Evolutionary conservation across 2,113 vertebrate genomes (phyloP), one percentile per base, ranked within the genome.

Genomic region (Coreoperca whiteheadi): DNA sequence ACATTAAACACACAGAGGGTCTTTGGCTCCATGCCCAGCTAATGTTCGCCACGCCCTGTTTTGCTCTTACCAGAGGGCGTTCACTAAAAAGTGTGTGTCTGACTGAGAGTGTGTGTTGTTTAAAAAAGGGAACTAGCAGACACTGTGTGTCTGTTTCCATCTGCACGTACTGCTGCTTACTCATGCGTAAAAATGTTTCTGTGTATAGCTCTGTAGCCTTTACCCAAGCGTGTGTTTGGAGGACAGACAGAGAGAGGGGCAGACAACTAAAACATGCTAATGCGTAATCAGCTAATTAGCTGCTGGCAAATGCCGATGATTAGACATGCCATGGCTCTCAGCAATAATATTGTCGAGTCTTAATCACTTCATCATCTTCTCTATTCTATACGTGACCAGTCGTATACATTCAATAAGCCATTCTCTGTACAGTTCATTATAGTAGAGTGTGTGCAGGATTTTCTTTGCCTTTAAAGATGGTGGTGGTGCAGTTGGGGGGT

Each of bases 241-340:
- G 32, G 41, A 68, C 46, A 15, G 46, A n/a, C 3, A 57, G 48
- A 28, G 37, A 74, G 32, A 61, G 30, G 56, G 37, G 11, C 8
- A 28, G 12, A 59, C 30, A 74, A 46, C 41, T 76, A 66, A 63
- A 83, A 73, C 48, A 74, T 79, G 81, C 59, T 71, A 83, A 85
- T 78, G 73, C 8, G 5, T 83, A 89, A 90, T 89, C 65, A 66
- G 50, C 83, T 88, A 84, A 89, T 93, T 88, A 87, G 76, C 87
- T 77, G 41, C 65, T 68, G 57, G 81, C 46, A 60, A 86, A 81
- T 64, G 81, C 73, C 3, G 57, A 63, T 88, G 76, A 89, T 92
- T 86, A 84, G 81, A 80, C 46, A 60, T 43, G 46, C 20, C 68
- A 32, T 59, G 51, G 87, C 77, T 87, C 74, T 78, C 65, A 64